Percentiles rank a stretch among this genome's conserved stretches.
These are phyloP conservation scores for Ptyas mucosa DNA, from an alignment of 2,113 vertebrate genomes.

Conservation along the genomic window DNA sequence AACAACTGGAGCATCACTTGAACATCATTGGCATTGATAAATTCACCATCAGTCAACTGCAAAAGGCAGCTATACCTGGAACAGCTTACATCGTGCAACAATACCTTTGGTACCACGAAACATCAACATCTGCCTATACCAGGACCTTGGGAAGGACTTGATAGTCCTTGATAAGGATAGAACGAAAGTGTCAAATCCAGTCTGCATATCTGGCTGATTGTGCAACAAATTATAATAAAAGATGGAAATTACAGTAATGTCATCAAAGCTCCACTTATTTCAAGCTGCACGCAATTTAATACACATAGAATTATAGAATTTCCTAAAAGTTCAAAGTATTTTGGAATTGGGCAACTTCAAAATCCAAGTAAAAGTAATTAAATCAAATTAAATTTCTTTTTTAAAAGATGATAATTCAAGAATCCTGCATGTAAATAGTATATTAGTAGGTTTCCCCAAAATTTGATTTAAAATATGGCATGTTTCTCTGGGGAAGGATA, in stretches of 20 bases:
- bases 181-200: too few species aligned
- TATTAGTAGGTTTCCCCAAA: not conserved
- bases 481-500: not conserved
- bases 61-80: too few species aligned
- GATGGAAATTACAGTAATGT: not conserved
- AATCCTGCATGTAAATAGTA: not conserved
- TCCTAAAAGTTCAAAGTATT: not conserved
- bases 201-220: too few species aligned
- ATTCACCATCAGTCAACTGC: too few species aligned
- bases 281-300: not conserved
- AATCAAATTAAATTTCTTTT: not conserved
- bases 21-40: too few species aligned
- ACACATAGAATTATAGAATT: not conserved
- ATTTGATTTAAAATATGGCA: not conserved
- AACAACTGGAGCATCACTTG: too few species aligned
- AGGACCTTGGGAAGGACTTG: too few species aligned
- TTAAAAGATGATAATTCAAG: not conserved
- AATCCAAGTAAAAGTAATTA: not conserved
- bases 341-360: not conserved
- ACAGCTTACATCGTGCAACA: too few species aligned
- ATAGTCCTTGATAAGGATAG: too few species aligned
- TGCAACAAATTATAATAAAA: too few species aligned
- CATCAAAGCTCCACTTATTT: not conserved
- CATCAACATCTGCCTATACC: too few species aligned
- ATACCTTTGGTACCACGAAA: too few species aligned